These are phyloP conservation scores for Baryphthengus martii DNA, from an alignment of 2,113 vertebrate genomes.

Conservation along the genomic window DNA sequence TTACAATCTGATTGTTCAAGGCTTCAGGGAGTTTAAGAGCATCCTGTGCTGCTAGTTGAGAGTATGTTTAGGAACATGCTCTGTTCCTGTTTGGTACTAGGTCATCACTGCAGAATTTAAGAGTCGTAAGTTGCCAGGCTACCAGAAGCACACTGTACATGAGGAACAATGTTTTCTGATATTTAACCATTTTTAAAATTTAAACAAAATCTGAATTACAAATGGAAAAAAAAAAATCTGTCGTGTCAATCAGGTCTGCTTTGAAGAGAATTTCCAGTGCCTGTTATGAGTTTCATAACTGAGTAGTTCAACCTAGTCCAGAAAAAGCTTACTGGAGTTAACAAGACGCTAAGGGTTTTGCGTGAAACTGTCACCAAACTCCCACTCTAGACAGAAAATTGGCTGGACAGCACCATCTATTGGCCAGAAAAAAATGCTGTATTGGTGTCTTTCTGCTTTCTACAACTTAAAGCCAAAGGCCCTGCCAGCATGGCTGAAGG, in stretches of 20 bases:
- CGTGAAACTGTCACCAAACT: background rate
- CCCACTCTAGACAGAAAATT: background rate
- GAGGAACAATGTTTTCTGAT: background rate
- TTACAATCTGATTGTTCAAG: background rate
- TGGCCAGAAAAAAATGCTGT: background rate
- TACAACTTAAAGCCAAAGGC: accelerated
- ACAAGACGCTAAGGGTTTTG: background rate
- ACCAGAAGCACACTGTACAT: background rate
- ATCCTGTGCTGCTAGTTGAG: background rate
- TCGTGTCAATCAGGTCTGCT: background rate
- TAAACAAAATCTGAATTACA: constrained; percentile 33
- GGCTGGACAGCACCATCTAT: constrained; percentile 52
- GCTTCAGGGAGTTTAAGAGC: background rate
- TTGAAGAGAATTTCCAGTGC: background rate
- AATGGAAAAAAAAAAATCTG: background rate
- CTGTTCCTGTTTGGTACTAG: background rate
- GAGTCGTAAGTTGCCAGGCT: background rate
- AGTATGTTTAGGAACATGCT: background rate
- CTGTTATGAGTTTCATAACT: background rate
- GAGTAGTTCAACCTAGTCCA: background rate
- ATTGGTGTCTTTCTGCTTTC: accelerated
- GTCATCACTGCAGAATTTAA: background rate
- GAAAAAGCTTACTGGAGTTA: background rate
- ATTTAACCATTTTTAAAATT: background rate
- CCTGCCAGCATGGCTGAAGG: accelerated